phyloP scores from a whole-genome alignment of 1,140 invertebrate genomes.

The Cyrtorhinus lividipennis region DNA sequence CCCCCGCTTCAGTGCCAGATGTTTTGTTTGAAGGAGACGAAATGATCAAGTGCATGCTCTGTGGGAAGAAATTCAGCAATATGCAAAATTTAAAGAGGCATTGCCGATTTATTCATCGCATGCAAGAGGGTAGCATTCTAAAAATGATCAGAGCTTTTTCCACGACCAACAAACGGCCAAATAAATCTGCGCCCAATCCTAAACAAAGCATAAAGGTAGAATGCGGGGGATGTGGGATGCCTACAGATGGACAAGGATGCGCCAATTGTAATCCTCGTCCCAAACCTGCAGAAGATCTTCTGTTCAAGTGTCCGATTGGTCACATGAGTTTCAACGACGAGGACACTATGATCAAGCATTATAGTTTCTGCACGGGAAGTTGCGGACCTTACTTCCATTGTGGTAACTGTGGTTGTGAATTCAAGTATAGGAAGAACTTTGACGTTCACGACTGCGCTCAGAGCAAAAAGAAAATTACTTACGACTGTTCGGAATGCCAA shows the following conservation, averaged over 20 bases:
- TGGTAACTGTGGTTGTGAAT: not conserved
- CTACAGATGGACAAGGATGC: not conserved
- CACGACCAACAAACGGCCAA: too few species aligned
- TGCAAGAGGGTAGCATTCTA: not conserved
- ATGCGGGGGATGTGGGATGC: not conserved
- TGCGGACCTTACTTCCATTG: not conserved
- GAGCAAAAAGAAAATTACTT: not conserved
- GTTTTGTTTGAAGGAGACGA: not conserved
- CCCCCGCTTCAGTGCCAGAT: not conserved
- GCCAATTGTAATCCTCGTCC: not conserved
- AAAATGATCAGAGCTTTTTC: not conserved
- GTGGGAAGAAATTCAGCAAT: not conserved
- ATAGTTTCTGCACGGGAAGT: not conserved
- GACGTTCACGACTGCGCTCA: not conserved
- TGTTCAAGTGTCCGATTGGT: constrained; percentile 8
- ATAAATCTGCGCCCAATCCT: not conserved
- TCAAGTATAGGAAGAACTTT: constrained; percentile 1
- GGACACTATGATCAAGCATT: constrained; percentile 6
- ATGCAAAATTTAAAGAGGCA: not conserved
- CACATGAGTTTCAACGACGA: constrained; percentile 6
- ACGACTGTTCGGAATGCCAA: constrained; percentile 2
- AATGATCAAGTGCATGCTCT: not conserved
- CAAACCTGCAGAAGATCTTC: not conserved
- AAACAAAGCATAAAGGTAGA: not conserved
- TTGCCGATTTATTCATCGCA: not conserved